Evolutionary conservation across 1,140 invertebrate genomes (phyloP), one percentile per base, ranked within the genome.

Genomic region (Lucilia cuprina): DNA sequence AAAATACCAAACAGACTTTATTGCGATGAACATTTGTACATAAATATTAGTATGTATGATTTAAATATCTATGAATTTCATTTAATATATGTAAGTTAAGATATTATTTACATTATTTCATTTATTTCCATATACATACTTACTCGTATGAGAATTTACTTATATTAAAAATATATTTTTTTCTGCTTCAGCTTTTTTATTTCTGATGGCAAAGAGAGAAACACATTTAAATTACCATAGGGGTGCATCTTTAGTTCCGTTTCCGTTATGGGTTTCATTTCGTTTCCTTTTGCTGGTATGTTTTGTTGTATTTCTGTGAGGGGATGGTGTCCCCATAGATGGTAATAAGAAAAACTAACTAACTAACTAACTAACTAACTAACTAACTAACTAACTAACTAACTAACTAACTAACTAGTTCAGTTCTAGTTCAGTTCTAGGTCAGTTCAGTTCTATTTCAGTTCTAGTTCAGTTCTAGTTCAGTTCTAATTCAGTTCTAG

Each of bases 161-260:
- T 70, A 70, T 70, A 70, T 70, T 70, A 70, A 70, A 70, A 70
- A 60, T 60, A 14, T 60, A 14, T 60, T 70, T 70, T 70, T 21
- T 19, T 70, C n/a, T 8, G 3, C 50, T 55, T 65, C 60, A n/a
- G n/a, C n/a, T n/a, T n/a, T n/a, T 65, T 65, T 65, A 14, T 41
- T 3, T 41, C 17, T 55, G 4, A 7, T 60, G n/a, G 55, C n/a
- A n/a, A 60, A 60, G 14, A 60, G n/a, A 70, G 21, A 70, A 70
- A 21, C 65, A 19, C n/a, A 70, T 70, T 70, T 70, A 70, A 70
- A 70, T 70, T 70, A 70, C 65, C 65, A 70, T 70, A 70, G 65
- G 65, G 65, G 65, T 70, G 65, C 65, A 70, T 70, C 65, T 70
- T 70, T 70, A 70, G 65, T 70, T 70, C 65, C 65, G 65, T 70